Base-by-base conservation (phyloP, 2,888 invertebrate species). In the Hedya salicella region DNA sequence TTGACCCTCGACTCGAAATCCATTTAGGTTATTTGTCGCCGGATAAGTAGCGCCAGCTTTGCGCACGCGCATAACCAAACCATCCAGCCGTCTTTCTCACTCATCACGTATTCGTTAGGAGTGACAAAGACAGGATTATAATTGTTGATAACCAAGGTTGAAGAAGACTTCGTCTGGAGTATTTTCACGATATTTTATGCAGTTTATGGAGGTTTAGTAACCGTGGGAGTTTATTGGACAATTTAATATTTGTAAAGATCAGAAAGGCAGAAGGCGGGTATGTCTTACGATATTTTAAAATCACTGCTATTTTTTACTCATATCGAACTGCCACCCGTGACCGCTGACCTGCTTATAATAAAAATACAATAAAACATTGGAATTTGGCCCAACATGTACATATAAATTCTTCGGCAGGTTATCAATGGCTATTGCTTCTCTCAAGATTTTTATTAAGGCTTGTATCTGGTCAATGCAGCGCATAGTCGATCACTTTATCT, bases 1-100 rank as follows among this genome's bases (percentile, higher is more conserved):
- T 83, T 82, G 82, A 84, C 81, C 82, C 74, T 62, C 66, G 63
- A 25, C 69, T 68, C 73, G 72, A 74, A 73, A 72, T 73, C 73
- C 70, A 73, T 76, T 74, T 74, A 74, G 72, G 71, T 70, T 71
- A 72, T 72, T 73, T 68, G 70, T 70, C 67, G 68, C 60, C 32
- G 62, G 71, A 71, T 71, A 74, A 69, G 70, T 75, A 46, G 65
- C 59, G 48, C 25, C 59, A 57, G 64, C 44, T 54, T 46, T 46
- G 54, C 63, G 59, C 59, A 6, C 13, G 46, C 17, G 44, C 57
- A 57, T 13, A 9, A 36, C 36, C 36, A 1, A 36, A 9, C 36
- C 42, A 16, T 5, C 3, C 19, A 0, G 14, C 36, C 36, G 8
- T 48, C 46, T 39, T 16, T 39, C 49, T 39, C 39, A 13, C 16